These are phyloP conservation scores for Cladorhizidae sp. DNA, from an alignment of 37 sponge, comb jelly and placozoan genomes.

Conservation along the genomic window DNA sequence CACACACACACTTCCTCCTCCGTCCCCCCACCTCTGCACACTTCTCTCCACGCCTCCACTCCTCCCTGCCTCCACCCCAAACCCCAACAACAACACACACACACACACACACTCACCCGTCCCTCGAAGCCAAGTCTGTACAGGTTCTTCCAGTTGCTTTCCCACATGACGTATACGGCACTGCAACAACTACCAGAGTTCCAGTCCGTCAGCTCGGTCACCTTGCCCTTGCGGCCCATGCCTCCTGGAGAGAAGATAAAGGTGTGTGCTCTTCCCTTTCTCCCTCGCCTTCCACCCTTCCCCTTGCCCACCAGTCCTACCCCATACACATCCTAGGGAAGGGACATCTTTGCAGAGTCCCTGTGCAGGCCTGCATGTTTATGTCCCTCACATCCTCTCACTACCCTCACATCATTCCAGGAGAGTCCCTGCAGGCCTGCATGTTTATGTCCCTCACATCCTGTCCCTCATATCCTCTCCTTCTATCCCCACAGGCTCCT, in stretches of 20 bases:
- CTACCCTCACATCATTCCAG: too few relatives aligned
- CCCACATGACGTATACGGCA: slow-evolving; percentile 84
- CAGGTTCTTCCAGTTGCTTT: slow-evolving; percentile 67
- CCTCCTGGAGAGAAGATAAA: slow-evolving; percentile 59
- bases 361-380: too few relatives aligned
- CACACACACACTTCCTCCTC: background rate
- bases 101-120: slow-evolving; percentile 55
- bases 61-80: background rate
- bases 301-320: too few relatives aligned
- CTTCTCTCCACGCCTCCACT: background rate
- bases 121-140: slow-evolving; percentile 83
- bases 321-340: too few relatives aligned
- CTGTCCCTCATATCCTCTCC: too few relatives aligned
- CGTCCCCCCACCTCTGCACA: background rate
- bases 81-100: background rate
- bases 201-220: slow-evolving; percentile 75
- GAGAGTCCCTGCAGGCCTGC: too few relatives aligned
- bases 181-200: slow-evolving; percentile 40
- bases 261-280: too few relatives aligned
- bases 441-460: too few relatives aligned
- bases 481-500: too few relatives aligned
- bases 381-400: too few relatives aligned
- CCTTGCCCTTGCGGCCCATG: slow-evolving; percentile 70
- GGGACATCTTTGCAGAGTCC: too few relatives aligned
- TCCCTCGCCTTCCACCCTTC: too few relatives aligned